Conservation (phyloP, 2,888 invertebrate species). For the Elmis aenea region DNA sequence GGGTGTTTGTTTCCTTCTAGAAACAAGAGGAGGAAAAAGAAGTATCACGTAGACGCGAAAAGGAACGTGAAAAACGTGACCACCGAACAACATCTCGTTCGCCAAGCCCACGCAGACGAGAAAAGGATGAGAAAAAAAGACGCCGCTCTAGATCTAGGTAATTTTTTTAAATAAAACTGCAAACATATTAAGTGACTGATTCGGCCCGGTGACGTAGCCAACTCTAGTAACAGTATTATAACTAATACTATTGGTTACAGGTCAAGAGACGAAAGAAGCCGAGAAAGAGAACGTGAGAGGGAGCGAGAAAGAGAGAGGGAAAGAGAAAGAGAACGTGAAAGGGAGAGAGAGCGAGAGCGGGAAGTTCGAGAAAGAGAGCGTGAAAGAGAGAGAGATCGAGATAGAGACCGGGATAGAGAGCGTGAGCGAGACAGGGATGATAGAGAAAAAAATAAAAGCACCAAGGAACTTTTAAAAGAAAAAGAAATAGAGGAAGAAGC, state of each 20-base stretch:
- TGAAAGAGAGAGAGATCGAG: conserved; percentile 46
- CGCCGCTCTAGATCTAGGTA: conserved; percentile 43
- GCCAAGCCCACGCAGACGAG: conserved; percentile 40
- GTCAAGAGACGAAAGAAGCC: conserved; percentile 40
- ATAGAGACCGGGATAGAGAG: conserved; percentile 45
- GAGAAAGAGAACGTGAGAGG: conserved; percentile 39
- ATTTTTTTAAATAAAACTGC: too few relatives aligned
- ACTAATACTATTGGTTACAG: too few relatives aligned
- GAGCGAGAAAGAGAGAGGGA: conserved; percentile 43
- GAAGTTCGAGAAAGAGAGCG: conserved; percentile 47
- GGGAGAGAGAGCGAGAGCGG: conserved; percentile 43
- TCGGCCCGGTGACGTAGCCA: too few relatives aligned
- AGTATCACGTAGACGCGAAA: conserved; percentile 63
- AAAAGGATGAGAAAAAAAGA: conserved; percentile 40
- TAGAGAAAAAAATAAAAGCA: conserved; percentile 50
- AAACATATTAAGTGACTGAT: too few relatives aligned
- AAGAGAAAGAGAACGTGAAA: conserved; percentile 42
- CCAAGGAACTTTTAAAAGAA: conserved; percentile 64
- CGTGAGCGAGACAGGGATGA: conserved; percentile 51
- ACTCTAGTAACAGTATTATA: too few relatives aligned
- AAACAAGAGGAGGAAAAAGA: conserved; percentile 73
- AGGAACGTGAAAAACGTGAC: conserved; percentile 48
- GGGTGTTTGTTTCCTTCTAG: conserved; percentile 59
- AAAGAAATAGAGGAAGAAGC: conserved; percentile 89
- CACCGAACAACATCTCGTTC: conserved; percentile 37